phyloP scores from a whole-genome alignment of 1,140 invertebrate species.

The Drosophila equinoxialis region DNA sequence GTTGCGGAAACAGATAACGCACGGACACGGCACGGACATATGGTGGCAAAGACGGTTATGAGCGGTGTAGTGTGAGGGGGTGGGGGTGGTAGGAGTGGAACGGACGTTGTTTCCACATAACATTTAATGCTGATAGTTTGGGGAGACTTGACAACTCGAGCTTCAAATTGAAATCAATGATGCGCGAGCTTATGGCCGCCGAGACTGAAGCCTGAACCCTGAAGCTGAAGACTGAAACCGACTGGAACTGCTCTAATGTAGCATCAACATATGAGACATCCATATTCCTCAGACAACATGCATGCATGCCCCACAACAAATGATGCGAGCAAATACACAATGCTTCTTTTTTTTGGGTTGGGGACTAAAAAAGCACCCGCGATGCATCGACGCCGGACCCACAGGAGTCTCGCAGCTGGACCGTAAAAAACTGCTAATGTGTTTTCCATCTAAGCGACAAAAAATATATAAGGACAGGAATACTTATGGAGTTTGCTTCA shows the following conservation, averaged over 20 bases:
- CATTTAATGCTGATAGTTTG: conserved; percentile 79
- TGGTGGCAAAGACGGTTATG: conserved; percentile 25
- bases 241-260: conserved; percentile 62
- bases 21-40: conserved; percentile 67
- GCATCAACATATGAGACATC: conserved; percentile 59
- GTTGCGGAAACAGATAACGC: conserved; percentile 81
- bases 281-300: conserved; percentile 23
- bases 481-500: neutral
- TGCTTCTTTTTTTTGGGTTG: neutral
- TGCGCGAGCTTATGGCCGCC: conserved; percentile 69
- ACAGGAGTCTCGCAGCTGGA: conserved; percentile 36
- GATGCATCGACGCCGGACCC: conserved; percentile 42
- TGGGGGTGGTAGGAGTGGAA: neutral
- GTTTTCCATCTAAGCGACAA: conserved; percentile 57
- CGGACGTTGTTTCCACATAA: conserved; percentile 70
- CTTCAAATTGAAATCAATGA: conserved; percentile 81
- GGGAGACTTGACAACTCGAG: conserved; percentile 47
- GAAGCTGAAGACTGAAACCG: conserved; percentile 2
- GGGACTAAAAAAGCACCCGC: conserved; percentile 49
- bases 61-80: neutral
- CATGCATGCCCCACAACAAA: conserved; percentile 52
- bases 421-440: conserved; percentile 73
- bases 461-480: conserved; percentile 10
- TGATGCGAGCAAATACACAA: conserved; percentile 63
- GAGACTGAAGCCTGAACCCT: conserved; percentile 26